These are phyloP conservation scores for Siphamia tubifer DNA, from an alignment of 2,113 vertebrate species.

Conservation along the genomic window DNA sequence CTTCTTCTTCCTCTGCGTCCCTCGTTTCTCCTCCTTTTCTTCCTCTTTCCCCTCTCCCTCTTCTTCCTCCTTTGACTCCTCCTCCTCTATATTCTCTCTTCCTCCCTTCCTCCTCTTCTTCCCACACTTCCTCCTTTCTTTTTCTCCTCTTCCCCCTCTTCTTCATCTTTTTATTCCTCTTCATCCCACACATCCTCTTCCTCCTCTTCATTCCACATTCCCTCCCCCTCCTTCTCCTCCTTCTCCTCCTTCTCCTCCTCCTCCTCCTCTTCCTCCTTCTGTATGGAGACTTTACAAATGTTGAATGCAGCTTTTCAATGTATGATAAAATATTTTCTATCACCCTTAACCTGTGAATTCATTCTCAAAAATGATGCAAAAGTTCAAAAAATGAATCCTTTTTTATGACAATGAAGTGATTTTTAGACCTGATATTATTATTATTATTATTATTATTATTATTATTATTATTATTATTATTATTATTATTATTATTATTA, in stretches of 20 bases:
- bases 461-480: no score
- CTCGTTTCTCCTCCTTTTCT: no score
- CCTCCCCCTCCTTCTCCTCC: no score
- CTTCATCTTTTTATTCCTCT: conserved; percentile 40
- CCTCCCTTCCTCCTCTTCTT: not conserved
- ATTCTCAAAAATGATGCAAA: conserved; percentile 51
- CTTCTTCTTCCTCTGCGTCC: no score
- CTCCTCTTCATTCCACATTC: no score
- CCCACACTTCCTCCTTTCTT: not conserved
- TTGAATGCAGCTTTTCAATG: conserved; percentile 62
- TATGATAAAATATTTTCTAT: conserved; percentile 67
- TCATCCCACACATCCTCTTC: conserved; percentile 73
- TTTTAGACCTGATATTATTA: conserved; percentile 59
- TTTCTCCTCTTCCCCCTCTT: not conserved
- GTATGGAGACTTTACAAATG: conserved; percentile 30
- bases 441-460: no score
- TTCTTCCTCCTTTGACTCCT: not conserved
- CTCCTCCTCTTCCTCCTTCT: not conserved
- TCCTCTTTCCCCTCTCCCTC: conserved; percentile 31
- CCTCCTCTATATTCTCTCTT: not conserved
- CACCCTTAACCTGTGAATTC: conserved; percentile 38
- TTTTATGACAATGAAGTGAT: conserved; percentile 58
- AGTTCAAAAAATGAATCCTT: conserved; percentile 10
- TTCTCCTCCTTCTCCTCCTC: no score
- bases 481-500: no score